Evolutionary conservation across 2,113 vertebrate species (phyloP).

Genomic region (Festucalex cinctus): DNA sequence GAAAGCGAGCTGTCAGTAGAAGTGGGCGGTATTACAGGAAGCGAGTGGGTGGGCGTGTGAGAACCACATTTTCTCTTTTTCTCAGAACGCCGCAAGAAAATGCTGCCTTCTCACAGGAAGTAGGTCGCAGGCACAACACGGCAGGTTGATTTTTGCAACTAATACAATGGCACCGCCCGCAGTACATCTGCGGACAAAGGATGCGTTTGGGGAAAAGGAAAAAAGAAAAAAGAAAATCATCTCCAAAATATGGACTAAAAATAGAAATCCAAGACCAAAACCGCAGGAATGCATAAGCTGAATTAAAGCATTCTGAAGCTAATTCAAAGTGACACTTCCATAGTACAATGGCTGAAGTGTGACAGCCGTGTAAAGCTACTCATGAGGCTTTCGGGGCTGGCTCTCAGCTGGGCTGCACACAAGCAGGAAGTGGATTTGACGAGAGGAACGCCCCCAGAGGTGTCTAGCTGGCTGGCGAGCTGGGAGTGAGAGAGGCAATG

Average conservation of each 20-base stretch:
- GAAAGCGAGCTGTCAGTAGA: constrained; percentile 67
- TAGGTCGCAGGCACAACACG: constrained; percentile 50
- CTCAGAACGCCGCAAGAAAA: constrained; percentile 66
- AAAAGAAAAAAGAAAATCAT: constrained; percentile 25
- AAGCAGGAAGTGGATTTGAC: constrained; percentile 69
- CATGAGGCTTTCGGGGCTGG: constrained; percentile 47
- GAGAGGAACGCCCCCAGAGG: constrained; percentile 70
- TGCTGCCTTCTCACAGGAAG: constrained; percentile 63
- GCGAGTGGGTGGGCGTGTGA: constrained; percentile 74
- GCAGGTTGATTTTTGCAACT: constrained; percentile 4
- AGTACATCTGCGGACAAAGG: constrained; percentile 16
- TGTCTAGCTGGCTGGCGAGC: constrained; percentile 43
- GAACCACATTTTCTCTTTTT: constrained; percentile 74
- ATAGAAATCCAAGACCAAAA: constrained; percentile 30
- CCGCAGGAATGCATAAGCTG: constrained; percentile 25
- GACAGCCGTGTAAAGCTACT: constrained; percentile 58
- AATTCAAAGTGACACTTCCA: constrained; percentile 43
- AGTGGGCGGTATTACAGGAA: constrained; percentile 78
- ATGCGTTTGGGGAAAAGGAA: constrained; percentile 10
- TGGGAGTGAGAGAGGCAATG: constrained; percentile 38
- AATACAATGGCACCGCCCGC: constrained; percentile 10
- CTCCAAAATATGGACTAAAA: constrained; percentile 12
- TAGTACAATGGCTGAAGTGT: constrained; percentile 49
- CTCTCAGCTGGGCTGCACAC: constrained; percentile 52
- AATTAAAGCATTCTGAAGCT: constrained; percentile 33